A percentile compares a stretch with the other conserved stretches of the same genome.
Conservation (phyloP, 2,113 vertebrate species). For the Bufo bufo region DNA sequence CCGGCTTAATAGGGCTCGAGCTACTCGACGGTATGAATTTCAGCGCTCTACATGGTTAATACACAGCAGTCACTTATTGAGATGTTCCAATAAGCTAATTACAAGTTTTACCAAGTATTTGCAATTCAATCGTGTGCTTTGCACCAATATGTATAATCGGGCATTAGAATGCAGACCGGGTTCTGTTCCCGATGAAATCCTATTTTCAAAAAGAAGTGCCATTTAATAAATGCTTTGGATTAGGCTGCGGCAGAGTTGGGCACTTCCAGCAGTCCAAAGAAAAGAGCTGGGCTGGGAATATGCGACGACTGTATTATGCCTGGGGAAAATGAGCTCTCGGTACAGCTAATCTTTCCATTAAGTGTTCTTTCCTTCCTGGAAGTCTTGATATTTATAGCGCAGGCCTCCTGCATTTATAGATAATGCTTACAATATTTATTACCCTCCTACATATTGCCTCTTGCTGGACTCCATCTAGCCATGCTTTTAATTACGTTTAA, state of each 20-base stretch:
- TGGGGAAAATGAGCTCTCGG: conserved; percentile 50
- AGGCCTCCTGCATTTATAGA: conserved; percentile 47
- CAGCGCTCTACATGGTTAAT: no score
- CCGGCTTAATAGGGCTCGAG: no score
- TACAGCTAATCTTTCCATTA: conserved; percentile 54
- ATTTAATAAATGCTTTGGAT: conserved; percentile 13
- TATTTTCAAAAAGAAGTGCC: background rate
- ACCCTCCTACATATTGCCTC: conserved; percentile 37
- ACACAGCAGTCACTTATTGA: background rate
- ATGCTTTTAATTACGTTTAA: conserved; percentile 47
- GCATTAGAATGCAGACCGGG: background rate
- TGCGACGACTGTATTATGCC: conserved; percentile 18
- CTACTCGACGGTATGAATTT: no score
- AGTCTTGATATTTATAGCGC: conserved; percentile 46
- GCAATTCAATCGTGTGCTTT: conserved; percentile 22
- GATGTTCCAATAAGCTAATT: background rate
- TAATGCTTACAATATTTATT: conserved; percentile 54
- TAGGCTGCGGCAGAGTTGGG: conserved; percentile 6
- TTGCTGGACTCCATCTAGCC: conserved; percentile 3
- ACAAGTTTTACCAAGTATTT: conserved; percentile 15
- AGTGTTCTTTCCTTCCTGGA: conserved; percentile 57
- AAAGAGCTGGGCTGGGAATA: conserved; percentile 22
- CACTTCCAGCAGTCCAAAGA: background rate
- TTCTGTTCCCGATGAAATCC: background rate
- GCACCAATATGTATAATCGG: conserved; percentile 24